A percentile compares a stretch with the other conserved stretches of the same genome.
Conservation (phyloP, 1,140 invertebrate genomes). For the Saccostrea cuccullata region DNA sequence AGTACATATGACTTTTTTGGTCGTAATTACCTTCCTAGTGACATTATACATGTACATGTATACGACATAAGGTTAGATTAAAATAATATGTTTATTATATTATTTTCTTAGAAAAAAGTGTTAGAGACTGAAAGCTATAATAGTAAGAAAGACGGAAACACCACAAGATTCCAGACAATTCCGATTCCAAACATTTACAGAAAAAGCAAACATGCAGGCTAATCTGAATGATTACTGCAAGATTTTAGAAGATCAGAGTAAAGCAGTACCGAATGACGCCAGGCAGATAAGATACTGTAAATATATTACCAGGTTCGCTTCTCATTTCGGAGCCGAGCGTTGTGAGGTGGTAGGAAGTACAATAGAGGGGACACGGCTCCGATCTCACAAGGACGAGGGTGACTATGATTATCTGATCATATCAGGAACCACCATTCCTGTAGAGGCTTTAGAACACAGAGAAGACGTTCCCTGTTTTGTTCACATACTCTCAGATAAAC, state of each 20-base stretch:
- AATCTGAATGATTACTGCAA: too few relatives aligned
- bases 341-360: conserved; percentile 45
- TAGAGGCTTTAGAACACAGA: conserved; percentile 23
- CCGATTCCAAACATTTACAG: too few relatives aligned
- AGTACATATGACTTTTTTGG: too few relatives aligned
- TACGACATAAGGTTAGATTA: too few relatives aligned
- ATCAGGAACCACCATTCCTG: conserved; percentile 34
- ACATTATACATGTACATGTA: too few relatives aligned
- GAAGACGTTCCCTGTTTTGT: conserved; percentile 47
- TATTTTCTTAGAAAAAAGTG: too few relatives aligned
- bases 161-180: too few relatives aligned
- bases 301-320: conserved; percentile 34
- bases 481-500: conserved; percentile 17
- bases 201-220: too few relatives aligned
- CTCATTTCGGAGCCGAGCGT: conserved; percentile 42
- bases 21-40: too few relatives aligned
- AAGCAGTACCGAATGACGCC: conserved; percentile 13
- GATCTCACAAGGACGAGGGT: conserved; percentile 36
- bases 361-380: conserved; percentile 32
- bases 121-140: too few relatives aligned
- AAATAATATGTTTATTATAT: too few relatives aligned
- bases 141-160: too few relatives aligned
- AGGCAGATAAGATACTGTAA: conserved; percentile 26
- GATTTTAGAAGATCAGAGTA: background rate
- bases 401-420: conserved; percentile 48